Evolutionary conservation across 2,113 vertebrate species (phyloP).

Genomic region (Seriola aureovittata): DNA sequence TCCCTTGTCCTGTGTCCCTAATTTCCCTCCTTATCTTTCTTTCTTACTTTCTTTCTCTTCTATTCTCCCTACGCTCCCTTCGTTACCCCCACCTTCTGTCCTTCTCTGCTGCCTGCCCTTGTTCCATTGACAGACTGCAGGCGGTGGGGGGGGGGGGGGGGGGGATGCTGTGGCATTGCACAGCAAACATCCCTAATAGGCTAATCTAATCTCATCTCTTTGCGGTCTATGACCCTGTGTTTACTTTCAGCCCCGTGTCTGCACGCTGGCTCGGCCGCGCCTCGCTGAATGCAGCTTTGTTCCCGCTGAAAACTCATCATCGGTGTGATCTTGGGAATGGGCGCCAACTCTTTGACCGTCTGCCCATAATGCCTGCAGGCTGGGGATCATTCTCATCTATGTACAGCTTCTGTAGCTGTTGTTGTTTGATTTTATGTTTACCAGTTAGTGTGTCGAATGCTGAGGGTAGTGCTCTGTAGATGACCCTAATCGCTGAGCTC

Average conservation of each 20-base stretch:
- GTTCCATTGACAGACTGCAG: constrained; percentile 64
- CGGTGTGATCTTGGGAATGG: constrained; percentile 65
- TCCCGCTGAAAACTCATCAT: constrained; percentile 66
- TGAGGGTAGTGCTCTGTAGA: background rate
- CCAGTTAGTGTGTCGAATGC: background rate
- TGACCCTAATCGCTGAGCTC: background rate
- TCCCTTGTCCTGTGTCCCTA: background rate
- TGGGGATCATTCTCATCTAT: constrained; percentile 12
- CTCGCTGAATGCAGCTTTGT: constrained; percentile 77
- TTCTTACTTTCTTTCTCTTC: constrained; percentile 2
- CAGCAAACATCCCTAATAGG: constrained; percentile 81
- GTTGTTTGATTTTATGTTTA: constrained; percentile 33
- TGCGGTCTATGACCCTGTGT: constrained; percentile 76
- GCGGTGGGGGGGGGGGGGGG: constrained; percentile 59
- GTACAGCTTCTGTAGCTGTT: constrained; percentile 7
- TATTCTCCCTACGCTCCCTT: background rate
- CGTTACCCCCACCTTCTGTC: constrained; percentile 13
- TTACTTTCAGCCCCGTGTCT: constrained; percentile 81
- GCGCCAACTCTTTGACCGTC: constrained; percentile 62
- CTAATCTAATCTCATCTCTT: constrained; percentile 84
- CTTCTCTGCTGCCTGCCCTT: constrained; percentile 37
- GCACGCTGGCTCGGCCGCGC: constrained; percentile 62
- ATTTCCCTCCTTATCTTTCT: background rate
- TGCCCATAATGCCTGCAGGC: constrained; percentile 57
- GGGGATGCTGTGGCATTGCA: constrained; percentile 74